These are phyloP conservation scores for Myzus persicae DNA, from an alignment of 1,140 invertebrate genomes.

Conservation along the genomic window DNA sequence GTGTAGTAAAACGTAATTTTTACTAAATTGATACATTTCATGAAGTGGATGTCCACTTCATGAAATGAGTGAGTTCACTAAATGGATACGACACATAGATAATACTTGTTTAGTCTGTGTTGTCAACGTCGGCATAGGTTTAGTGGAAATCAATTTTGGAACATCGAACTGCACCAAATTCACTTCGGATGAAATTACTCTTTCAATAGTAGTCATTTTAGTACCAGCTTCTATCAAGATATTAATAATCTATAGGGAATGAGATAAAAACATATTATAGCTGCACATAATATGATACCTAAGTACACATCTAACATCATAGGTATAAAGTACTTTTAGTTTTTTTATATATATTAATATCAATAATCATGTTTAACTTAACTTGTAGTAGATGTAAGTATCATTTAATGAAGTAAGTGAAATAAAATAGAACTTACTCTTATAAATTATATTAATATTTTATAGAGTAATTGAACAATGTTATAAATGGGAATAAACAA, in stretches of 20 bases:
- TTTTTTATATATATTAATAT: too few relatives aligned
- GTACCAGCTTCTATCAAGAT: not conserved
- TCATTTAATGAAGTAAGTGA: not conserved
- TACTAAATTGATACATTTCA: too few relatives aligned
- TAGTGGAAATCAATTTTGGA: not conserved
- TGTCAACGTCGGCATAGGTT: not conserved
- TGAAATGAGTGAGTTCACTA: too few relatives aligned
- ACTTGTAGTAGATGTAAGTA: not conserved
- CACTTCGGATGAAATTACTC: not conserved
- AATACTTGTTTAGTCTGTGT: not conserved
- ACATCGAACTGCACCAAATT: not conserved
- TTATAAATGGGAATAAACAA: not conserved
- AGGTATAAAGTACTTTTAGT: not conserved
- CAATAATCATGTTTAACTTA: not conserved
- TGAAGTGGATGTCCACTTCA: too few relatives aligned
- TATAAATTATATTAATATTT: not conserved
- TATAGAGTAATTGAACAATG: not conserved
- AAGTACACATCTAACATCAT: not conserved
- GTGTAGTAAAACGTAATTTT: too few relatives aligned
- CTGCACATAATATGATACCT: not conserved
- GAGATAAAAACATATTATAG: not conserved
- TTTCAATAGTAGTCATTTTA: not conserved
- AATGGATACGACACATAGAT: too few relatives aligned
- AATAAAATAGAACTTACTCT: not conserved
- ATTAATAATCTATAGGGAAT: not conserved